Evolutionary conservation across 2,888 invertebrate species (phyloP).

Genomic region (Dynastes tityus): DNA sequence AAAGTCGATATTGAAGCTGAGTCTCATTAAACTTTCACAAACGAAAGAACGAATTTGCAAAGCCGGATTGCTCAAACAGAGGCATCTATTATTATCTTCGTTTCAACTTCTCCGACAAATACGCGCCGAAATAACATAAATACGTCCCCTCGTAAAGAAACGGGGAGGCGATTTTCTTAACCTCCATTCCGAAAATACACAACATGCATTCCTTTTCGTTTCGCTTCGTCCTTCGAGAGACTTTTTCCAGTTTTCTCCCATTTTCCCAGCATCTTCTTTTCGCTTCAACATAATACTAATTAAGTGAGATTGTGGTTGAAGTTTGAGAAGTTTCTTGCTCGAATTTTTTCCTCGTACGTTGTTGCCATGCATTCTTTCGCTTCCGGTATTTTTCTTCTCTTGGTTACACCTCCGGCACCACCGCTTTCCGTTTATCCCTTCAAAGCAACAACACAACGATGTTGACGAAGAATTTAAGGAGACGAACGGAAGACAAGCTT

Average conservation of each 20-base stretch:
- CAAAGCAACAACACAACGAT: neutral
- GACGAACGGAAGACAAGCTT: neutral
- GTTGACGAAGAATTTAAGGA: neutral
- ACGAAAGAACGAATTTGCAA: neutral
- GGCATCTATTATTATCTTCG: neutral
- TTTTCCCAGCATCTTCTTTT: neutral
- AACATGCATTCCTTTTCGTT: neutral
- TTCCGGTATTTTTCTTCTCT: constrained; percentile 9
- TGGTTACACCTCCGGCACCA: neutral
- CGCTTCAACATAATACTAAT: constrained; percentile 22
- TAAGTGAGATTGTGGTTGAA: constrained; percentile 37
- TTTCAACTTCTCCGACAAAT: neutral
- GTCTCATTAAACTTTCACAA: neutral
- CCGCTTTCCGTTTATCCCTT: neutral
- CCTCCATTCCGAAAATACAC: neutral
- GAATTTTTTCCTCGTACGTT: neutral
- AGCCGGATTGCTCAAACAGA: neutral
- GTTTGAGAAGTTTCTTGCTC: constrained; percentile 19
- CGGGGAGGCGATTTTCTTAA: neutral
- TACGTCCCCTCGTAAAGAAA: neutral
- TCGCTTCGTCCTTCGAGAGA: neutral
- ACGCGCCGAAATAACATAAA: neutral
- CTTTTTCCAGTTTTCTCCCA: constrained; percentile 1
- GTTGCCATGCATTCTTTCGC: neutral
- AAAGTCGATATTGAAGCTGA: neutral